Conservation (phyloP, 2,888 invertebrate species). For the Glaucopsyche alexis region DNA sequence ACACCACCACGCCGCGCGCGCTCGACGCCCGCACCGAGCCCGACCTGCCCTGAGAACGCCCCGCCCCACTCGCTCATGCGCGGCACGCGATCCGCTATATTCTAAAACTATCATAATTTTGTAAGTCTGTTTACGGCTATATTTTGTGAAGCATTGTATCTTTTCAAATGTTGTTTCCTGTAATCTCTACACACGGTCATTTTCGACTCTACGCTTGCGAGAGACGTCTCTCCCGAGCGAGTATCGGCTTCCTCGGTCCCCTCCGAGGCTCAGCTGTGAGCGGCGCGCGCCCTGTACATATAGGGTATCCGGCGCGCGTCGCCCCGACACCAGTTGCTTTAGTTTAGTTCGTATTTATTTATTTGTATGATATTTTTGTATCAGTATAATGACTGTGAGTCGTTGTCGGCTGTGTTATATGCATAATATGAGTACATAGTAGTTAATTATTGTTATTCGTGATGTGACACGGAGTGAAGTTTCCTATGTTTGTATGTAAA, state of each 20-base stretch:
- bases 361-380: slow-evolving; percentile 20
- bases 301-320: slow-evolving; percentile 11
- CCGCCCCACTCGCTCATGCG: slow-evolving; percentile 28
- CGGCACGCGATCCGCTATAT: not conserved
- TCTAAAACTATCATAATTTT: slow-evolving; percentile 20
- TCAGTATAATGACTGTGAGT: slow-evolving; percentile 26
- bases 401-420: slow-evolving; percentile 22
- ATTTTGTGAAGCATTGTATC: slow-evolving; percentile 26
- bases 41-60: slow-evolving; percentile 29
- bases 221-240: not conserved
- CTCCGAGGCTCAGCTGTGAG: too few species aligned
- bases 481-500: slow-evolving; percentile 12
- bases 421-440: slow-evolving; percentile 26
- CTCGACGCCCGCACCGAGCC: slow-evolving; percentile 39
- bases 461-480: not conserved
- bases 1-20: slow-evolving; percentile 42
- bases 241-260: not conserved
- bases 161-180: slow-evolving; percentile 13
- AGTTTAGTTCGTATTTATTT: slow-evolving; percentile 20
- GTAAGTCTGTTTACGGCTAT: slow-evolving; percentile 14
- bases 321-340: not conserved
- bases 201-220: not conserved
- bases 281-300: slow-evolving; percentile 22
- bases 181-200: slow-evolving; percentile 1
- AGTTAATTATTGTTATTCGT: slow-evolving; percentile 20